These are phyloP conservation scores for Diabrotica undecimpunctata DNA, from an alignment of 1,140 invertebrate species.

Conservation along the genomic window DNA sequence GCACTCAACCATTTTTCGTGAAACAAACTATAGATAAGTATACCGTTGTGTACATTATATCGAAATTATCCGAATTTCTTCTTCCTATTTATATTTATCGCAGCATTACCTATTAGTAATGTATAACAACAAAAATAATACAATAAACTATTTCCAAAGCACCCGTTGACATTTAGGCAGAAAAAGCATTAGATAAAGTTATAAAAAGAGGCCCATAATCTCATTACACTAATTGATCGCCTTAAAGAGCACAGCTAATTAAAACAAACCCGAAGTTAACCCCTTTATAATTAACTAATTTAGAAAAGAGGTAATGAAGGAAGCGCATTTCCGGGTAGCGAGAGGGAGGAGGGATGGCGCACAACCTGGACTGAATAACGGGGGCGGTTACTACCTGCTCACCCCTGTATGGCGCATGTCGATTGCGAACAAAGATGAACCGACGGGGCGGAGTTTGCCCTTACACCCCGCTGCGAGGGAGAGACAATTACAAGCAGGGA, in stretches of 20 bases:
- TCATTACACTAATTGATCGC: too few species aligned
- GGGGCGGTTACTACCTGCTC: not conserved
- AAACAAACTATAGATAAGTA: too few species aligned
- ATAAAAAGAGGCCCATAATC: too few species aligned
- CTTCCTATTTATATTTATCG: too few species aligned
- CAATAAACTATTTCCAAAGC: too few species aligned
- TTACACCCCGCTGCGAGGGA: not conserved
- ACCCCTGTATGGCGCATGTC: not conserved
- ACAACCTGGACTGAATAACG: not conserved
- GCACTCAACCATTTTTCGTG: too few species aligned
- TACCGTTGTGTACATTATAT: too few species aligned
- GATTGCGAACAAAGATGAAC: not conserved
- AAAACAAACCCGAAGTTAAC: not conserved
- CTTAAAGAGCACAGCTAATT: not conserved
- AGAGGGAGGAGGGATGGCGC: not conserved
- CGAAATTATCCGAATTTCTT: too few species aligned
- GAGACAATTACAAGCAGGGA: not conserved
- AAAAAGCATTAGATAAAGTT: too few species aligned
- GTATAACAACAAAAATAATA: too few species aligned
- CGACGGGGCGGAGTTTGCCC: not conserved
- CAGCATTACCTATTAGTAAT: too few species aligned
- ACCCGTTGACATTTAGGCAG: too few species aligned
- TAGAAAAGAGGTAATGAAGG: not conserved
- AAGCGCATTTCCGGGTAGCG: not conserved
- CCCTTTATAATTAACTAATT: constrained; percentile 1